Base-by-base conservation (phyloP, 1,140 invertebrate genomes). In the Dendrolimus kikuchii region DNA sequence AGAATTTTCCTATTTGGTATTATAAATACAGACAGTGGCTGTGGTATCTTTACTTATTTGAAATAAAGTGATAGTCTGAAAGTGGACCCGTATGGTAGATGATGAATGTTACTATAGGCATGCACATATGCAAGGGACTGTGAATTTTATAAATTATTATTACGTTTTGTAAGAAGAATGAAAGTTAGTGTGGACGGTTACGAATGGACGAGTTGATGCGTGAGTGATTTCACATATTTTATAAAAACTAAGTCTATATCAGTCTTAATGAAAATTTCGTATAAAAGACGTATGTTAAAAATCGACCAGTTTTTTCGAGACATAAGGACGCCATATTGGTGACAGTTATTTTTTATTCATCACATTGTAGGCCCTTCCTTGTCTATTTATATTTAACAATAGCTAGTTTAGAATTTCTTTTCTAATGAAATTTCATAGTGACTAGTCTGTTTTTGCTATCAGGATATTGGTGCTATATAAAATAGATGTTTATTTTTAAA, bases 1-100 rank as follows among this genome's bases (percentile, higher is more conserved):
- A 78, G 77, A 80, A 83, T 84, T 73, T 85, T 86, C 81, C 79
- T 84, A 84, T 84, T 86, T 78, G 83, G 83, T 86, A 83, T 86
- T 86, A 80, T 83, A 81, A 78, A 84, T 86, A 86, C 80, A 84
- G 80, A 81, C 78, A 75, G 81, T 86, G 83, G 83, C 83, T 86
- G 83, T 86, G 83, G 83, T 86, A 84, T 86, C 70, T 83, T 83
- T 79, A 84, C 80, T 81, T 85, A 83, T 75, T 67, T 81, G 76
- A 86, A 58, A 67, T 67, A 66, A 68, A 68, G 75, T 71, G 71
- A 62, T 67, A 68, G 37, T 68, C 62, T 76, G 81, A 77, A 81
- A 77, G 77, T 51, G 63, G 55, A 62, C 59, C 49, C 46, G 74
- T 59, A 70, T 84, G 78, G 63, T 64, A 84, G 83, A 53, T 49